Percentiles rank a stretch among this genome's conserved stretches.
Evolutionary conservation across 2,797 vertebrate genomes (phyloP).

Genomic region (Dallia pectoralis): DNA sequence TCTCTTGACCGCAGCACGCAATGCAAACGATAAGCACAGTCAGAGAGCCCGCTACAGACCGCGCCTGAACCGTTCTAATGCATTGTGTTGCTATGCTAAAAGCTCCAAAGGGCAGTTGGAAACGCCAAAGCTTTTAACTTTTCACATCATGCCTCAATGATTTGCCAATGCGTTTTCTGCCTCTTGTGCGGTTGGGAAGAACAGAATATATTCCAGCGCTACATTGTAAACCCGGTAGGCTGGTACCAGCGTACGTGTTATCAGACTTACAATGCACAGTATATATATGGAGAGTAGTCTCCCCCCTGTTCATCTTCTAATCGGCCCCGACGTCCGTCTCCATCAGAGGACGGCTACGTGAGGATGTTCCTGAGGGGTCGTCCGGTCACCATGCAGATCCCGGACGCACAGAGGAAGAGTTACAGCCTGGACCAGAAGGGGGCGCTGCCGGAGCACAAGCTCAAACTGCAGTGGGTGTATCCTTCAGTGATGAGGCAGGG

Average conservation of each 20-base stretch:
- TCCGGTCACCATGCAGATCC: constrained; percentile 85
- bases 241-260: neutral
- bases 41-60: neutral
- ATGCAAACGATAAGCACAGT: neutral
- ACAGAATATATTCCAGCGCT: neutral
- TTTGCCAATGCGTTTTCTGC: neutral
- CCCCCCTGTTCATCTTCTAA: neutral
- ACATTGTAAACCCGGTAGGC: neutral
- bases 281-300: neutral
- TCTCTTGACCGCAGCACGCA: neutral
- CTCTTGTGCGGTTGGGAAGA: neutral
- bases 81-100: neutral
- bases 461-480: constrained; percentile 95
- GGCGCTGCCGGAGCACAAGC: constrained; percentile 75
- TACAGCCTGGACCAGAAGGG: constrained; percentile 82
- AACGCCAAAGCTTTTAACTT: neutral
- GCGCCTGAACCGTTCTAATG: neutral
- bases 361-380: constrained; percentile 90
- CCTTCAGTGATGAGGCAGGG: constrained; percentile 50
- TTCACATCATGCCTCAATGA: neutral
- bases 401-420: constrained; percentile 71
- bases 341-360: constrained; percentile 84
- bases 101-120: neutral
- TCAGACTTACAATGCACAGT: neutral
- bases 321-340: neutral